These are phyloP conservation scores for Hippopotamus amphibius DNA, from an alignment of 2,113 vertebrate species.

Conservation along the genomic window DNA sequence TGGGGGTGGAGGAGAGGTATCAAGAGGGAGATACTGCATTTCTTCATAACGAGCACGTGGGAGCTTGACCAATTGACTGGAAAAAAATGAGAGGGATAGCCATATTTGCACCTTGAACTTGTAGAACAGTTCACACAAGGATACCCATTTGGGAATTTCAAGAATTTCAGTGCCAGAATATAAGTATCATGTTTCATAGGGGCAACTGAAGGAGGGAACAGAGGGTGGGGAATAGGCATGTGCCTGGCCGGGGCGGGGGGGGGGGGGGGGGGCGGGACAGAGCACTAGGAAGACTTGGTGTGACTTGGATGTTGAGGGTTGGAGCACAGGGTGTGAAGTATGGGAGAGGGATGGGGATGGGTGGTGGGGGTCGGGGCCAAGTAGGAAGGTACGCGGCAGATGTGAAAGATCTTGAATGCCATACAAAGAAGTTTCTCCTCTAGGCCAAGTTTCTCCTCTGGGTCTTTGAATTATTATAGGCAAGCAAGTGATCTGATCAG, in stretches of 20 bases:
- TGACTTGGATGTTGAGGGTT: background rate
- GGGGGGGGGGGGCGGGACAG: too few species aligned
- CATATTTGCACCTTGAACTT: background rate
- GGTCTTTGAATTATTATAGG: background rate
- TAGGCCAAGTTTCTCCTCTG: background rate
- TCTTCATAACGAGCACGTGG: background rate
- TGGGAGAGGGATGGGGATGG: background rate
- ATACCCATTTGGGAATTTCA: background rate
- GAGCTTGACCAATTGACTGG: background rate
- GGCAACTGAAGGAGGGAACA: background rate
- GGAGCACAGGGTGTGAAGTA: background rate
- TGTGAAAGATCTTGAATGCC: background rate
- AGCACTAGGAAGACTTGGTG: background rate
- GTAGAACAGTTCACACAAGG: background rate
- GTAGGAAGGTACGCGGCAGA: background rate
- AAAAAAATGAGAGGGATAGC: background rate
- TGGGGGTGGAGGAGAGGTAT: background rate
- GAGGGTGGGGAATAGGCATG: background rate
- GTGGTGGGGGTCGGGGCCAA: background rate
- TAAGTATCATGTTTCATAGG: background rate
- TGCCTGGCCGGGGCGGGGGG: background rate
- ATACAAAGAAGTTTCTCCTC: background rate
- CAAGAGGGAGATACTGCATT: background rate
- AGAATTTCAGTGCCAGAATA: background rate
- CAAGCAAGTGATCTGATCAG: constrained; percentile 13